Base-by-base conservation (phyloP, 2,888 invertebrate genomes). In the Nemotelus pantherinus region DNA sequence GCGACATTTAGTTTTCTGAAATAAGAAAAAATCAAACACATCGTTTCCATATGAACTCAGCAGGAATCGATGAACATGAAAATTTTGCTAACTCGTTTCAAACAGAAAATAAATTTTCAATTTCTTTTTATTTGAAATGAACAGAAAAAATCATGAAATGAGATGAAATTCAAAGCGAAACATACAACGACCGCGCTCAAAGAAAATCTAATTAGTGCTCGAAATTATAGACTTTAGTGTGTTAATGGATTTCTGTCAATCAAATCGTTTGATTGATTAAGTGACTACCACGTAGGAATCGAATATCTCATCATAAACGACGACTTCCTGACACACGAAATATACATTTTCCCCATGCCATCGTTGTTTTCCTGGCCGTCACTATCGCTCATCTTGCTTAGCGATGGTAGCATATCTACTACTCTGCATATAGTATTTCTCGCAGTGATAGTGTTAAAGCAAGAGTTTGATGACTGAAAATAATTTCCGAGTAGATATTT, bases 171-270 rank as follows among this genome's bases (percentile, higher is more conserved):
- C 41, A 63, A 63, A 63, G 43, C 63, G 25, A 25, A 63, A 63
- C 63, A 5, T 63, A 43, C 63, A 43, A 25, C 25, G 25, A 25
- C 43, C 63, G 9, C 48, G 60, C 74, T 63, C 74, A 41, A 48
- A 48, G 63, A 63, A 60, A 74, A 74, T 74, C 74, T 74, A 74
- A 74, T 74, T 74, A 74, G 74, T 74, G 74, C 74, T 45, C 74
- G 48, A 63, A 74, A 74, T 74, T 63, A 74, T 74, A 74, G 43
- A 74, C 74, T 60, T 74, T 74, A 60, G 60, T 74, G 74, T 74
- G 74, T 74, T 74, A 74, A 74, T 74, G 74, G 74, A 74, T 74
- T 74, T 74, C 74, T 74, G 74, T 74, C 74, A 74, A 74, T 74
- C 74, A 74, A 10, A 74, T 48, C 60, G 74, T 74, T 74, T 74